Conservation (phyloP, 2,113 vertebrate genomes). For the Megaceryle torquata region DNA sequence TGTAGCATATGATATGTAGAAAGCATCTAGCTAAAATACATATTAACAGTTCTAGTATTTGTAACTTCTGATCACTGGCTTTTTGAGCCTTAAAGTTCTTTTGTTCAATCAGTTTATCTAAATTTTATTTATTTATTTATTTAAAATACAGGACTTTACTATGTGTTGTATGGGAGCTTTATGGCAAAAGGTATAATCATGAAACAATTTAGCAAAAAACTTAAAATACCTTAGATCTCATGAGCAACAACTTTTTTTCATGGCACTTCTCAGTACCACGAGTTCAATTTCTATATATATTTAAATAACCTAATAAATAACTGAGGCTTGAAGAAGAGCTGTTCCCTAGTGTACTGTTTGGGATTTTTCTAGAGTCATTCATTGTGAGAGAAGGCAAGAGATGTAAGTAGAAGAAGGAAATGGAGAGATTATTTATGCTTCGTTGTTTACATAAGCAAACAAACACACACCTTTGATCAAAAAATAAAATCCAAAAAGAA, state of each 20-base stretch:
- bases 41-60: background rate
- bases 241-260: background rate
- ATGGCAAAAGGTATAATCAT: background rate
- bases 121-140: background rate
- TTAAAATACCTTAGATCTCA: background rate
- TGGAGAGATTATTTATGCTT: background rate
- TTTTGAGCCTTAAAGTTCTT: background rate
- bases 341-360: background rate
- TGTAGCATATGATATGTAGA: background rate
- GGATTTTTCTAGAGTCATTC: background rate
- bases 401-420: background rate
- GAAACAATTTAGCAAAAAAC: background rate
- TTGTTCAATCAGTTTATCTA: background rate
- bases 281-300: background rate
- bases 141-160: background rate
- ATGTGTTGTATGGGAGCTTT: background rate
- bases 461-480: background rate
- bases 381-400: background rate
- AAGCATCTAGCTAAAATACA: background rate
- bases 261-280: background rate
- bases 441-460: background rate
- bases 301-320: background rate
- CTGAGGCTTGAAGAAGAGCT: background rate
- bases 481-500: background rate
- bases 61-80: background rate